phyloP scores from a whole-genome alignment of 2,113 vertebrate genomes.

The Caretta caretta region DNA sequence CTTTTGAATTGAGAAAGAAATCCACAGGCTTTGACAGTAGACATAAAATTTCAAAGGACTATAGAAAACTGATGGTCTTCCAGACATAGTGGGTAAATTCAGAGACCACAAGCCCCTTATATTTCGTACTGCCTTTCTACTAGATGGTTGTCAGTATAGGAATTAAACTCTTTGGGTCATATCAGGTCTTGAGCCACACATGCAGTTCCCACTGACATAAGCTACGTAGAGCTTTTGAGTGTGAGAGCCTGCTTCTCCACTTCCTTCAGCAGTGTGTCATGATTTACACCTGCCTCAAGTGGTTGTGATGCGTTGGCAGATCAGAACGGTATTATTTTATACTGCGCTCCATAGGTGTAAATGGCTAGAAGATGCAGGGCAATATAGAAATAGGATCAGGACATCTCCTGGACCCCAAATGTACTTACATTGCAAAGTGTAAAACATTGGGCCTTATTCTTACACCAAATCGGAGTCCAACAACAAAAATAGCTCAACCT shows the following conservation, averaged over 20 bases:
- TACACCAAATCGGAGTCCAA: neutral
- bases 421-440: no score
- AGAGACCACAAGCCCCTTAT: neutral
- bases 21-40: neutral
- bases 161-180: neutral
- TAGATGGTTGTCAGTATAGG: neutral
- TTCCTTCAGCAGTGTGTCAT: no score
- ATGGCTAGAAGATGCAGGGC: neutral
- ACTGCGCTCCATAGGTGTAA: neutral
- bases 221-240: no score
- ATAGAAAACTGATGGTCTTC: neutral
- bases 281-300: no score
- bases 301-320: no score
- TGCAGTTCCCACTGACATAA: neutral
- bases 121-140: neutral
- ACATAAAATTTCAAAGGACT: neutral
- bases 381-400: neutral
- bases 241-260: no score
- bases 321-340: neutral
- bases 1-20: neutral
- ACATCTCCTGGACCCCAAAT: neutral
- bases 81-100: neutral
- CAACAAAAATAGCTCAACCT: neutral
- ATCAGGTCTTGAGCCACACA: neutral
- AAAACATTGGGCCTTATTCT: neutral